Evolutionary conservation across 2,797 vertebrate species (phyloP).

Genomic region (Taeniopygia guttata): DNA sequence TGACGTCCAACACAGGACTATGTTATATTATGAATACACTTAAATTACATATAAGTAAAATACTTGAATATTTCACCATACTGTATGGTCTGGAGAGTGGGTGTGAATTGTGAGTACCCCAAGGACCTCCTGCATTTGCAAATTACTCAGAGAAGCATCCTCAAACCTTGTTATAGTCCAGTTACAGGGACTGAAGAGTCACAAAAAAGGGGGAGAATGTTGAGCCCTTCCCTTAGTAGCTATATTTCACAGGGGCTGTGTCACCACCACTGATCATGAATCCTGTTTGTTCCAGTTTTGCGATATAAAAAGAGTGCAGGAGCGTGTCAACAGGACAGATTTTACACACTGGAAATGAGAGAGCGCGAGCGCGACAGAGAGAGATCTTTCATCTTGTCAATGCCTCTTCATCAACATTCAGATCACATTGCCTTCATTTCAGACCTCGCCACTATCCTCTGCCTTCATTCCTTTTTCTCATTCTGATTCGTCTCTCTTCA

Average conservation of each 20-base stretch:
- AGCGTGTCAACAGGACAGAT: slow-evolving; percentile 74
- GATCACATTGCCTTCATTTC: slow-evolving; percentile 76
- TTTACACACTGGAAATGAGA: slow-evolving; percentile 72
- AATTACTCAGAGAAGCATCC: neutral
- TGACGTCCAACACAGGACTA: neutral
- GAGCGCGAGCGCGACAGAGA: neutral
- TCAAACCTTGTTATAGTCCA: neutral
- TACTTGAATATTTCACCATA: neutral
- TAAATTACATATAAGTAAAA: neutral
- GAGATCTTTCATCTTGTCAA: slow-evolving; percentile 73
- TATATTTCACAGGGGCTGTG: neutral
- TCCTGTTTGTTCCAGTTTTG: neutral
- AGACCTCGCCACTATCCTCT: slow-evolving; percentile 48
- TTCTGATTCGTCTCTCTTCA: slow-evolving; percentile 13
- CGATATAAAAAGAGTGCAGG: slow-evolving; percentile 16
- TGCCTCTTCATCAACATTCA: slow-evolving; percentile 83
- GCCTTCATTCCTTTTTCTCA: slow-evolving; percentile 31
- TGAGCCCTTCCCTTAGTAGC: neutral
- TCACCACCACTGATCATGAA: neutral
- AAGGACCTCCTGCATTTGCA: neutral
- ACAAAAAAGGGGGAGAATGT: neutral
- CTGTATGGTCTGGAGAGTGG: neutral
- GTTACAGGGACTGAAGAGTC: neutral
- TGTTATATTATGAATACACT: neutral
- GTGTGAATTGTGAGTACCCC: neutral